phyloP scores from a whole-genome alignment of 1,140 invertebrate genomes.

The Paralvinella palmiformis region DNA sequence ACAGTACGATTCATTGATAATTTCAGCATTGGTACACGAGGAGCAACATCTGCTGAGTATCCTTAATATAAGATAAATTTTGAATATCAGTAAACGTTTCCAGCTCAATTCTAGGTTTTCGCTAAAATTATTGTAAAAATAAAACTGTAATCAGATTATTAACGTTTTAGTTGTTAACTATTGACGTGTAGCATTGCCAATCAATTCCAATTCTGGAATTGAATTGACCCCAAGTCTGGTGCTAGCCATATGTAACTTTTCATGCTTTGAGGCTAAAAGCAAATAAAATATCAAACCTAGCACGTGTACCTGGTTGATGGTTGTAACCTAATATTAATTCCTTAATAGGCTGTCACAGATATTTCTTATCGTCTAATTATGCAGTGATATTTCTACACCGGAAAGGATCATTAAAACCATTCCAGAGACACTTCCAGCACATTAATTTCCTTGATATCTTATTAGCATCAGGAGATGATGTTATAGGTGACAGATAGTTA shows the following conservation, averaged over 20 bases:
- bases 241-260: too few species aligned
- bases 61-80: slow-evolving; percentile 9
- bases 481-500: too few species aligned
- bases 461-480: too few species aligned
- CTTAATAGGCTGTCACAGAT: slow-evolving; percentile 44
- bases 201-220: too few species aligned
- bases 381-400: slow-evolving; percentile 61
- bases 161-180: too few species aligned
- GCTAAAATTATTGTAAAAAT: slow-evolving; percentile 1
- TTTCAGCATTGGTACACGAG: slow-evolving; percentile 92
- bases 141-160: too few species aligned
- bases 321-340: neutral
- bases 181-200: too few species aligned
- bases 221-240: too few species aligned
- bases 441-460: slow-evolving; percentile 67
- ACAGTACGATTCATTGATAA: slow-evolving; percentile 97
- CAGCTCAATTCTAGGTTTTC: neutral
- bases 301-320: neutral
- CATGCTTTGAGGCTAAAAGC: too few species aligned
- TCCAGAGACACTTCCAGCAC: slow-evolving; percentile 74
- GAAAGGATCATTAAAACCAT: slow-evolving; percentile 80
- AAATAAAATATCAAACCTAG: neutral
- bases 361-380: slow-evolving; percentile 73
- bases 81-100: slow-evolving; percentile 1
- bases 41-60: slow-evolving; percentile 85